A percentile compares a stretch with the other conserved stretches of the same genome.
phyloP scores from a whole-genome alignment of 2,797 vertebrate genomes.

The Poeciliopsis presidionis region DNA sequence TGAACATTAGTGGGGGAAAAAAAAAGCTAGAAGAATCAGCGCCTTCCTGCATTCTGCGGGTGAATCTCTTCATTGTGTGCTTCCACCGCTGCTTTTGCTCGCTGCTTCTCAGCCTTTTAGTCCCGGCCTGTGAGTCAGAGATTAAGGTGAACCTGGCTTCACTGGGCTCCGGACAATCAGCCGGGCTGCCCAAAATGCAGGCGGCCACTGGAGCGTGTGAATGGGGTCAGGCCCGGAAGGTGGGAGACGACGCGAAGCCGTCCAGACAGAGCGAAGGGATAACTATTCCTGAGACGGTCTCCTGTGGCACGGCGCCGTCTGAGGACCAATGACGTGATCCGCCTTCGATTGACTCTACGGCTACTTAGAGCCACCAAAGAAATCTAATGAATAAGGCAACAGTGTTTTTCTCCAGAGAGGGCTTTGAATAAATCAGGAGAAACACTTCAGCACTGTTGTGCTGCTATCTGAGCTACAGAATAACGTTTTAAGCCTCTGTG shows the following conservation, averaged over 20 bases:
- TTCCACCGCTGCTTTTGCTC: neutral
- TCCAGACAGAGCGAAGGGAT: slow-evolving; percentile 37
- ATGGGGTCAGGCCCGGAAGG: slow-evolving; percentile 57
- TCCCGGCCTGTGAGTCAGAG: slow-evolving; percentile 23
- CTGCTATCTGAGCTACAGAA: neutral
- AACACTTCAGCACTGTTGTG: neutral
- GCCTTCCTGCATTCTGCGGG: neutral
- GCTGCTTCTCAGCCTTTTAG: neutral
- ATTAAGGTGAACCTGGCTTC: slow-evolving; percentile 24
- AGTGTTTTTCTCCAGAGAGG: neutral
- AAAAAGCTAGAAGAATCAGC: neutral
- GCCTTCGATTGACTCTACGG: slow-evolving; percentile 16
- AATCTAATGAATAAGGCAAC: slow-evolving; percentile 9
- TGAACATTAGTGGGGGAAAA: neutral
- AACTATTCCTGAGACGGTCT: slow-evolving; percentile 51
- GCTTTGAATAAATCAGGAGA: slow-evolving; percentile 18
- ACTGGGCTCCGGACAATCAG: slow-evolving; percentile 18
- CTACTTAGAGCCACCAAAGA: slow-evolving; percentile 6
- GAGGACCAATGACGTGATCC: slow-evolving; percentile 13
- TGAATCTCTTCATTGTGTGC: neutral
- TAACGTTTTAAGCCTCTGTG: neutral
- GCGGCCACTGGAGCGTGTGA: slow-evolving; percentile 55
- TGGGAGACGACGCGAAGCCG: slow-evolving; percentile 24
- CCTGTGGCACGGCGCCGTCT: slow-evolving; percentile 32
- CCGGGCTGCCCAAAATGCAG: slow-evolving; percentile 26